phyloP scores from a whole-genome alignment of 2,113 vertebrate species.

The Pseudorectes ferrugineus region DNA sequence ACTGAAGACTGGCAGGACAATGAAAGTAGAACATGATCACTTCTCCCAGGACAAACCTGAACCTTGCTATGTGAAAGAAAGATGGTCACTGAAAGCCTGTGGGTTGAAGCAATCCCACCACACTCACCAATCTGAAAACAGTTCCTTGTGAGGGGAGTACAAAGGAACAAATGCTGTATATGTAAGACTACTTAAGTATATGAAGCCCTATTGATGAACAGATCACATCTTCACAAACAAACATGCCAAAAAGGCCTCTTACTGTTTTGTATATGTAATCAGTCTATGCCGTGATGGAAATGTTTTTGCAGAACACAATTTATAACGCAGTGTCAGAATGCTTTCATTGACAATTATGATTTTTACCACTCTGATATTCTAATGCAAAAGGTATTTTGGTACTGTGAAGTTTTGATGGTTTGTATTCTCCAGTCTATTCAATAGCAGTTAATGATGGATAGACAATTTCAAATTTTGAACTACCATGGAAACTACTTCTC shows the following conservation, averaged over 20 bases:
- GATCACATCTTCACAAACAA: slow-evolving; percentile 15
- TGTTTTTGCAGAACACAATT: not conserved
- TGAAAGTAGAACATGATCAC: not conserved
- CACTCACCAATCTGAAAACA: not conserved
- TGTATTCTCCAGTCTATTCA: not conserved
- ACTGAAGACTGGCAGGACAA: not conserved
- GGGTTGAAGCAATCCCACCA: not conserved
- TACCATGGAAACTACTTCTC: not conserved
- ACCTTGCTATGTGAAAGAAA: not conserved
- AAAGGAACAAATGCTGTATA: not conserved
- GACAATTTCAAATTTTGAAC: not conserved
- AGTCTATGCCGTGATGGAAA: not conserved
- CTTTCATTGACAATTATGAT: not conserved
- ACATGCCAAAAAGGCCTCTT: not conserved
- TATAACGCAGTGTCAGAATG: not conserved
- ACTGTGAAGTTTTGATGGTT: not conserved
- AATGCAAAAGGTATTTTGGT: not conserved
- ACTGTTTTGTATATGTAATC: not conserved
- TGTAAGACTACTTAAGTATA: not conserved
- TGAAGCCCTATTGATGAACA: not conserved
- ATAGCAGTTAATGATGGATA: not conserved
- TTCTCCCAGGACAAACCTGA: not conserved
- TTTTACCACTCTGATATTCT: not conserved
- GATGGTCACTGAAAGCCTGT: not conserved
- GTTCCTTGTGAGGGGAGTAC: not conserved